A percentile compares a stretch with the other conserved stretches of the same genome.
These are phyloP conservation scores for Sardinella longiceps DNA, from an alignment of 2,797 vertebrate genomes.

Conservation along the genomic window DNA sequence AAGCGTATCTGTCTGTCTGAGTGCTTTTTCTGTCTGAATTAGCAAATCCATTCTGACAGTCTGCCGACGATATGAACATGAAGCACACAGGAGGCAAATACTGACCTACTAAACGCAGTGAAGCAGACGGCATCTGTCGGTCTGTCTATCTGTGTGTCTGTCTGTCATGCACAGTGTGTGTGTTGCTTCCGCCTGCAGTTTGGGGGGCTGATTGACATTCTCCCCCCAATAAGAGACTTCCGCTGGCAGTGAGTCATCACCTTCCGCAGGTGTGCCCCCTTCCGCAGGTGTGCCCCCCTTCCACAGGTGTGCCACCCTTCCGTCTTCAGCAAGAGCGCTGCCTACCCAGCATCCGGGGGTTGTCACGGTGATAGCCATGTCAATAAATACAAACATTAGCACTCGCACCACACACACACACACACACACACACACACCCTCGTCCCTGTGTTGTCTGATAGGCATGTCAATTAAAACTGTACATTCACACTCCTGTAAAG, in stretches of 20 bases:
- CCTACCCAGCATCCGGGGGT: not conserved
- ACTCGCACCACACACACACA: too few species aligned
- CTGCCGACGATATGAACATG: not conserved
- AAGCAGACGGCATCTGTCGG: too few species aligned
- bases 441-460: slow-evolving; percentile 26
- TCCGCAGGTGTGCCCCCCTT: too few species aligned
- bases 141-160: too few species aligned
- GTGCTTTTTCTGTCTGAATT: not conserved
- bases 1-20: not conserved
- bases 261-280: not conserved
- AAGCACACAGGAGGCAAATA: not conserved
- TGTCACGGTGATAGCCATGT: too few species aligned
- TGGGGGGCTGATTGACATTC: too few species aligned
- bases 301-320: not conserved
- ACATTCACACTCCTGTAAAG: too few species aligned
- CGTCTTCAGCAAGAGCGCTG: not conserved
- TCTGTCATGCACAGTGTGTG: not conserved
- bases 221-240: too few species aligned
- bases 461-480: slow-evolving; percentile 62
- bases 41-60: not conserved
- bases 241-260: too few species aligned
- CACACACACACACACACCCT: too few species aligned
- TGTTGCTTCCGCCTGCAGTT: not conserved
- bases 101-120: not conserved
- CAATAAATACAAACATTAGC: slow-evolving; percentile 61